phyloP scores from a whole-genome alignment of 2,113 vertebrate species.

The Chionomys nivalis region DNA sequence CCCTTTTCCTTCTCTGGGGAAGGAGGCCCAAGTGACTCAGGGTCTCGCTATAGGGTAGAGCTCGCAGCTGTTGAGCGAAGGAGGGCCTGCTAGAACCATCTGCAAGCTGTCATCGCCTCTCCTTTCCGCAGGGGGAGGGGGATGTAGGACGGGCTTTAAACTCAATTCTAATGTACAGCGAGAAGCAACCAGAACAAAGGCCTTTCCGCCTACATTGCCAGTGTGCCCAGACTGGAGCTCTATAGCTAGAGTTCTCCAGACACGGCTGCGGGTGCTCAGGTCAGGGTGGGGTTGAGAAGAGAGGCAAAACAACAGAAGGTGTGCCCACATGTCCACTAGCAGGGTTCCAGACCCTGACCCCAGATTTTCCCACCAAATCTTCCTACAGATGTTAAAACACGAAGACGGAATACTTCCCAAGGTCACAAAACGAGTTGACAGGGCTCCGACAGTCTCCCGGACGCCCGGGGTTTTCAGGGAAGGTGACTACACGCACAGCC shows the following conservation, averaged over 20 bases:
- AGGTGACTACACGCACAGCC: not conserved
- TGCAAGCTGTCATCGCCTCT: conserved; percentile 59
- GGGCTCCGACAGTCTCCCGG: not conserved
- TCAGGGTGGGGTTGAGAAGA: not conserved
- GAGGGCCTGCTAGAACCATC: conserved; percentile 29
- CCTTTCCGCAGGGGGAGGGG: not conserved
- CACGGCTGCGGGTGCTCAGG: accelerated
- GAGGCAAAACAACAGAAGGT: not conserved
- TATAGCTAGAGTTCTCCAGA: not conserved
- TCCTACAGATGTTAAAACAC: not conserved
- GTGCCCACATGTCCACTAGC: not conserved
- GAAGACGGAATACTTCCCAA: not conserved
- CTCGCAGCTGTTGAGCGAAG: conserved; percentile 63
- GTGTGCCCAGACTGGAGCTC: not conserved
- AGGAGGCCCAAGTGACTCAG: not conserved
- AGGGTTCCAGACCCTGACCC: not conserved
- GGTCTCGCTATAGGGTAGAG: not conserved
- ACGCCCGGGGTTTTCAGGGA: not conserved
- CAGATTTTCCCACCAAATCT: not conserved
- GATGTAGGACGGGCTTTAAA: not conserved
- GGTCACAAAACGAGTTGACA: not conserved
- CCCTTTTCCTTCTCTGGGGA: not conserved
- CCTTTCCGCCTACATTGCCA: not conserved
- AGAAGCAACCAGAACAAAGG: conserved; percentile 57
- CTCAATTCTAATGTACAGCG: conserved; percentile 15